A percentile compares a stretch with the other conserved stretches of the same genome.
phyloP scores from a whole-genome alignment of 1,140 invertebrate species.

The Nomia melanderi region DNA sequence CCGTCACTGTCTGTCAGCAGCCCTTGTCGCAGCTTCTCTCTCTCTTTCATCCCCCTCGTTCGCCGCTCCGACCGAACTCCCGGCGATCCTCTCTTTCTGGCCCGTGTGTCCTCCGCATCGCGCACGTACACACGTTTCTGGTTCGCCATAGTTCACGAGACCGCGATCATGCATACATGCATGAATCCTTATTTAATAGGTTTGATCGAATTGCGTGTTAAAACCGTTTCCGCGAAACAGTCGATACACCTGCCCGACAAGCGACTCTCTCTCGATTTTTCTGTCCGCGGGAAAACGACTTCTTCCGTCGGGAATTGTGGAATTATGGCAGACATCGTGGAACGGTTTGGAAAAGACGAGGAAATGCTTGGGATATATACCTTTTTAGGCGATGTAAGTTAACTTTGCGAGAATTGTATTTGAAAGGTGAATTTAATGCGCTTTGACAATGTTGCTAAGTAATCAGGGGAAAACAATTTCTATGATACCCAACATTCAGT shows the following conservation, averaged over 20 bases:
- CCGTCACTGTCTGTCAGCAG: slow-evolving; percentile 77
- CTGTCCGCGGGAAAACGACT: neutral
- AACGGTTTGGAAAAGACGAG: too few species aligned
- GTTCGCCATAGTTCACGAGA: slow-evolving; percentile 56
- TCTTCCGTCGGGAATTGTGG: neutral
- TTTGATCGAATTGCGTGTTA: neutral
- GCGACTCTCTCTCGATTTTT: neutral
- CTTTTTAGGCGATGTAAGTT: too few species aligned
- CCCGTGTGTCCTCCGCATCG: slow-evolving; percentile 1
- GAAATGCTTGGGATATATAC: too few species aligned
- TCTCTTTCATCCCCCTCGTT: slow-evolving; percentile 63
- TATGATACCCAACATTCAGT: too few species aligned
- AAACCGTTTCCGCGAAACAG: too few species aligned
- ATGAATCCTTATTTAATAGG: slow-evolving; percentile 3
- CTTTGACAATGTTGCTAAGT: too few species aligned
- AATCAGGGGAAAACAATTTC: too few species aligned
- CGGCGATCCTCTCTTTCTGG: slow-evolving; percentile 31
- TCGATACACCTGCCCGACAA: neutral
- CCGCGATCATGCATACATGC: neutral
- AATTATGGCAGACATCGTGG: neutral
- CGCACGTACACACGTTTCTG: neutral
- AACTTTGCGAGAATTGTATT: too few species aligned
- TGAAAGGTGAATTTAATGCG: too few species aligned
- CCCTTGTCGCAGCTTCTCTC: slow-evolving; percentile 65
- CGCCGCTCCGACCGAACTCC: slow-evolving; percentile 17